phyloP scores from a whole-genome alignment of 2,888 invertebrate species.

The Sympetrum striolatum region DNA sequence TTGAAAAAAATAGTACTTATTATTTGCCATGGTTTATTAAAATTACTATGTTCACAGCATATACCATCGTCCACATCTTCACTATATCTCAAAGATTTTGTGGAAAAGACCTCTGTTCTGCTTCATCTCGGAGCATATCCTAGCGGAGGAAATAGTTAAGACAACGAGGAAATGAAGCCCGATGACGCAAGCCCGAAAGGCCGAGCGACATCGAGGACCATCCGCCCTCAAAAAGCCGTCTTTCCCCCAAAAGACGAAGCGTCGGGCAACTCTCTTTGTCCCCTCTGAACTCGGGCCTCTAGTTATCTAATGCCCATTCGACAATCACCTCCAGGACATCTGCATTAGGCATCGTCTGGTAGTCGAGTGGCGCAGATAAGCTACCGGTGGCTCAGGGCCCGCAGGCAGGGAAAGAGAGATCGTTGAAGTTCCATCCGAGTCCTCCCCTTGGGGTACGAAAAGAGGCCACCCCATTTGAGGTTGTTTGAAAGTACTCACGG shows the following conservation, averaged over 20 bases:
- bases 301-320: neutral
- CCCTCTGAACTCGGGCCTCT: neutral
- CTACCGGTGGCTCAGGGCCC: neutral
- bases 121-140: neutral
- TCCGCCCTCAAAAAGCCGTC: neutral
- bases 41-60: no score
- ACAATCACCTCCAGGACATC: slow-evolving; percentile 1
- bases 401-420: neutral
- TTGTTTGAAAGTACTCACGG: slow-evolving; percentile 35
- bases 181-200: neutral
- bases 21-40: no score
- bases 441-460: neutral
- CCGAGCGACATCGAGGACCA: neutral
- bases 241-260: neutral
- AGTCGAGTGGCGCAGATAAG: neutral
- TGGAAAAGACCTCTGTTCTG: no score
- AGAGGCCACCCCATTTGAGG: slow-evolving; percentile 26
- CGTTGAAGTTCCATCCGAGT: slow-evolving; percentile 5
- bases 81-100: no score
- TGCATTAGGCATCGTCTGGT: neutral
- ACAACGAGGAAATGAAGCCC: neutral
- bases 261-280: neutral
- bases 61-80: no score
- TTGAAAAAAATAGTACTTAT: no score
- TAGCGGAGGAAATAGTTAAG: slow-evolving; percentile 6